Evolutionary conservation across 2,888 invertebrate species (phyloP), one percentile per base, ranked within the genome.

Genomic region (Pollenia angustigena): DNA sequence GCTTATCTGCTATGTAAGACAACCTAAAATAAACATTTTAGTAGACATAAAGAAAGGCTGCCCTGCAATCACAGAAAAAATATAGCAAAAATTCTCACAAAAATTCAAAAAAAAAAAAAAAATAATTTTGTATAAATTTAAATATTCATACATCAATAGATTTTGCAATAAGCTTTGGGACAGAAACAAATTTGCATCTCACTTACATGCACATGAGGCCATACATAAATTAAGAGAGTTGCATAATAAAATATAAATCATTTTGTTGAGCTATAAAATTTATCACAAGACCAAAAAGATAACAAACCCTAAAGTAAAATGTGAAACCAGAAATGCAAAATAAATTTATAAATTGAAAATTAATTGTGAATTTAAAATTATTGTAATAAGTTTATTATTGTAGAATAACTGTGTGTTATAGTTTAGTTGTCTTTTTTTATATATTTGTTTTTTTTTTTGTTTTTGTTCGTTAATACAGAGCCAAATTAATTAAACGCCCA

Each of bases 401-500:
- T 32, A 32, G 32, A 32, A 32, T 1, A n/a, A 40, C n/a, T 42
- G 16, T 56, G 23, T 23, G 4, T 14, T 40, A 40, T 52, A 69
- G 52, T 40, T 69, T 40, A 42, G 44, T 42, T 44, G 1, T 14
- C 4, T 54, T 40, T 42, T 14, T 23, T 12, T 14, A 42, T 1
- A 68, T 50, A 14, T 52, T 42, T 16, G 16, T 23, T 18, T 16
- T 42, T 62, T 23, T 2, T 16, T 32, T 6, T 18, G 12, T 42
- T 62, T 23, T 2, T 16, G 14, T 6, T 32, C 6, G 32, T 32
- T 32, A 32, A 18, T n/a, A 72, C n/a, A 40, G 44, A 42, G 18
- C 12, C 3, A 76, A 76, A 76, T 64, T 54, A 76, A 76, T 76
- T 44, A 44, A 76, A 64, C 76, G 52, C 76, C 76, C 54, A 76